Evolutionary conservation across 2,888 invertebrate species (phyloP), one percentile per base, ranked within the genome.

Genomic region (Oscheius sp.): DNA sequence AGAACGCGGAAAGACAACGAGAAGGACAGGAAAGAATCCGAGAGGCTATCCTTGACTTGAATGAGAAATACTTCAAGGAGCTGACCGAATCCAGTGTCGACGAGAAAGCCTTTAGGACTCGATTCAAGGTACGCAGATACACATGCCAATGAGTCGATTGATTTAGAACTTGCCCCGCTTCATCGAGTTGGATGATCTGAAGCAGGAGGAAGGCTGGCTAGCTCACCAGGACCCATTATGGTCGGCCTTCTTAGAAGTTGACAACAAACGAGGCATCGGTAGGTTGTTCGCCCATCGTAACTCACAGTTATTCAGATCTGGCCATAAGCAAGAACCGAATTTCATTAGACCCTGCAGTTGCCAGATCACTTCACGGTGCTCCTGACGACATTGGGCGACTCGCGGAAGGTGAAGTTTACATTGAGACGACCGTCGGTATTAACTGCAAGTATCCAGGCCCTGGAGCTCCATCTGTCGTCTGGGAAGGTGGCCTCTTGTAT

Each of bases 101-200:
- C 21, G 61, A 61, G 21, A 13, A 6, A 12, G 41, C 12, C 0
- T 61, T 61, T 18, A 35, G 61, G n/a, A 6, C n/a, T 1, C 9
- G 7, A 5, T 41, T 29, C 3, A 27, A 23, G 16, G 58, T 58
- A 58, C 13, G 25, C 1, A 7, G 7, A 13, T 12, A 27, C n/a
- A n/a, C n/a, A n/a, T n/a, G n/a, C 16, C 9, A 12, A 27, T 27
- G 27, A 29, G 27, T 12, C 9, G 12, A 27, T 27, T 58, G 6
- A 58, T 58, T 21, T 61, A 43, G 61, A 61, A 61, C 0, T 43
- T 61, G 0, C 61, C 61, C 6, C 43, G 35, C 43, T 41, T 61
- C 45, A 18, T 61, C 25, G 21, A 43, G 6, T 0, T 43, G 2
- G n/a, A 41, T 12, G 41, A 61, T 3, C 18, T 61, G 1, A 9